Base-by-base conservation (phyloP, 2,888 invertebrate species). In the Ectemnius lituratus region DNA sequence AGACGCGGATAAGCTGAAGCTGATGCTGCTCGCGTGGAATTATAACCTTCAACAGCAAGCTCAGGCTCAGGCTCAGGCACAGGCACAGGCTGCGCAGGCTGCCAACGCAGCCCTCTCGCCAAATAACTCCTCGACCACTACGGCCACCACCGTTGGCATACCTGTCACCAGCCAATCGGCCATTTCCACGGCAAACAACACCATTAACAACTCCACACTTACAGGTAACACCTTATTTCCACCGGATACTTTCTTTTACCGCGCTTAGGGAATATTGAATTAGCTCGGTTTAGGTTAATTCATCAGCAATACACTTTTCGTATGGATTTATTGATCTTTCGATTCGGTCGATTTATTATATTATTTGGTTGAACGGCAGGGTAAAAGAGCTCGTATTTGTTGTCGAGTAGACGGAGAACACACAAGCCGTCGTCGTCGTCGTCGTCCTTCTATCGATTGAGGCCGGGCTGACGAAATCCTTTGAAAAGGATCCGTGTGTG, bases 1-100 rank as follows among this genome's bases (percentile, higher is more conserved):
- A 94, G 96, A 96, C 91, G 95, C 95, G 88, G 96, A 96, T 93
- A 96, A 96, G 93, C 93, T 96, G 92, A 96, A 96, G 93, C 93
- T 96, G 93, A 96, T 96, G 96, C 94, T 96, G 92, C 94, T 96
- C 91, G 96, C 96, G 90, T 96, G 96, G 96, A 96, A 96, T 94
- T 96, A 96, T 93, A 95, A 95, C 92, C 95, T 94, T 92, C 95
- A 96, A 91, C 89, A 89, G 84, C 90, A 89, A 86, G 88, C 88
- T 75, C 89, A 90, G 83, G 87, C 84, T 68, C 86, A 85, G 78
- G 88, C 85, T 72, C 88, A 89, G 83, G 88, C 84, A 76, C 90
- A 90, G 86, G 89, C 87, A 70, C 90, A 90, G 84, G 88, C 37
- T 1, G 37, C 83, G 52, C 89, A 89, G 85, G 90, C 89, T 79